A percentile compares a stretch with the other conserved stretches of the same genome.
Evolutionary conservation across 2,797 vertebrate species (phyloP).

Genomic region (Anguilla megastoma): DNA sequence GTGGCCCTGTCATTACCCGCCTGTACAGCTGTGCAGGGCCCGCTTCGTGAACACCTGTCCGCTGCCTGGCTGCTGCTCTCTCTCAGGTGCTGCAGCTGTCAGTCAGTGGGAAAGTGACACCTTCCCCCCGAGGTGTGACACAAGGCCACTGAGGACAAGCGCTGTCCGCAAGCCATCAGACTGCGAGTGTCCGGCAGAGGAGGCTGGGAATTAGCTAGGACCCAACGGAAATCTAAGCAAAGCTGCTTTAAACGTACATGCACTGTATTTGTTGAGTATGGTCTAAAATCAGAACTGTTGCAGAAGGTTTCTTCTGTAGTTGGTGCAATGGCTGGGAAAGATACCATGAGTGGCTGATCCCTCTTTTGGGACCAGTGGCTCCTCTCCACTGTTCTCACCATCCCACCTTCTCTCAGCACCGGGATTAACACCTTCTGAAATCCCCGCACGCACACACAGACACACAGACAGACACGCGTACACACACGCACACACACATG

Average conservation of each 20-base stretch:
- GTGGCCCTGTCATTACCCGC: neutral
- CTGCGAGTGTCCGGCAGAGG: neutral
- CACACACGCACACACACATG: neutral
- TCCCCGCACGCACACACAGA: neutral
- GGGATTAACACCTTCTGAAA: slow-evolving; percentile 2
- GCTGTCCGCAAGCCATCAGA: neutral
- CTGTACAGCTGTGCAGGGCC: neutral
- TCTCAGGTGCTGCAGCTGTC: neutral
- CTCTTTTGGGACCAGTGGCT: neutral
- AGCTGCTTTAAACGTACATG: neutral
- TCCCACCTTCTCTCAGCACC: neutral
- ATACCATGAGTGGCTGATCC: slow-evolving; percentile 8
- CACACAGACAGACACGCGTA: neutral
- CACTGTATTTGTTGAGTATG: neutral
- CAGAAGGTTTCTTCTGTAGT: neutral
- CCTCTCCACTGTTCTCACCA: slow-evolving; percentile 5
- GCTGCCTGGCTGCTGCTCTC: neutral
- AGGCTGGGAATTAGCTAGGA: neutral
- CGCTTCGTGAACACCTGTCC: slow-evolving; percentile 13
- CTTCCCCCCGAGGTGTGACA: neutral
- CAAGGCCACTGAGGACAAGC: neutral
- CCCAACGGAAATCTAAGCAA: neutral
- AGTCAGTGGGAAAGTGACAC: slow-evolving; percentile 8
- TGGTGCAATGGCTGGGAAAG: neutral
- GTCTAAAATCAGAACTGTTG: neutral